Base-by-base conservation (phyloP, 1,140 invertebrate species). In the Onthophagus taurus region DNA sequence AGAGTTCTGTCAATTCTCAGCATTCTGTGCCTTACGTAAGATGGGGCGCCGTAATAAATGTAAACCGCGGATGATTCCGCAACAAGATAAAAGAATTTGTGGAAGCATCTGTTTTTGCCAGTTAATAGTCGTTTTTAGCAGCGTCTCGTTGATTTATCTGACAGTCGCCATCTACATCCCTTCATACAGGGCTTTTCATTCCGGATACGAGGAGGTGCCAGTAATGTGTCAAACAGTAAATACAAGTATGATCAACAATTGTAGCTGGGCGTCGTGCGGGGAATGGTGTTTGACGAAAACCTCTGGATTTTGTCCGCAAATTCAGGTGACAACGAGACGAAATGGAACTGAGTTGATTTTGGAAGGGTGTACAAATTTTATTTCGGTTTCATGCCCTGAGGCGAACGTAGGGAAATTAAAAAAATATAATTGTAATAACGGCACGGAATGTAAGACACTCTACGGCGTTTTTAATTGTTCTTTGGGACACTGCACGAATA, bases 201-300 rank as follows among this genome's bases (percentile, higher is more conserved):
- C 85, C 1, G 86, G 84, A 8, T 89, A 89, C 59, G 77, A 78
- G 55, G 78, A 81, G 48, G 76, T 75, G 5, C 85, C 87, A 0
- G 83, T 86, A 16, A 91, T 91, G 85, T 91, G 89, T 67, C 89
- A 87, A 31, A 91, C 89, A 11, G 82, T 84, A 18, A 71, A 83
- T 8, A 82, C 84, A 11, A 75, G 80, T 17, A 81, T 81, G 58
- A 76, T 80, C 52, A 85, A 89, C 47, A 83, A 78, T 58, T 89
- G 86, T 59, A 83, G 85, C 20, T 86, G 84, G 81, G 84, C 83
- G 37, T 87, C 85, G 16, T 92, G 89, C 57, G 84, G 85, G 0
- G 89, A 93, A 61, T 92, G 89, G 89, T 93, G 88, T 46, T 69
- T 93, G 20, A 89, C 86, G 47, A 91, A 91, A 58, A 86, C 85